Percentiles rank a stretch among this genome's conserved stretches.
These are phyloP conservation scores for Clistopyga incitator DNA, from an alignment of 2,888 invertebrate species.

Conservation along the genomic window DNA sequence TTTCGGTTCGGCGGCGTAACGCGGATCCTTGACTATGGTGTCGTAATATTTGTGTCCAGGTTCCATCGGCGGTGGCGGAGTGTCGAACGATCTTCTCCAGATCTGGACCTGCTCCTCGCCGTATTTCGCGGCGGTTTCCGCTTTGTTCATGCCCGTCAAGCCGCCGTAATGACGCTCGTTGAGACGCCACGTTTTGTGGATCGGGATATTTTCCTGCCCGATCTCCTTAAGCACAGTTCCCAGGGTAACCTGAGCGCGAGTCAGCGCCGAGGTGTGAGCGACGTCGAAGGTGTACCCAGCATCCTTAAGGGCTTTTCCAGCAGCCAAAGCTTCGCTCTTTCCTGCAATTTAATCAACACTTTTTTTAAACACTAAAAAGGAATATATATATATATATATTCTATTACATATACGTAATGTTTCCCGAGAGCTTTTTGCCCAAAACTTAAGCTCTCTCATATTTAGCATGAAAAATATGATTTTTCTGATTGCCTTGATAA, in stretches of 20 bases:
- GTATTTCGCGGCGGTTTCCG: conserved; percentile 93
- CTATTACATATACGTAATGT: no score
- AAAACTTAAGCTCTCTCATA: no score
- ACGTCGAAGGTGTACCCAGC: conserved; percentile 91
- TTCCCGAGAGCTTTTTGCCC: no score
- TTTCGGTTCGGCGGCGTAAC: conserved; percentile 90
- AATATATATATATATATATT: no score
- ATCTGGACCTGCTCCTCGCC: conserved; percentile 94
- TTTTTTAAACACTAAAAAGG: no score
- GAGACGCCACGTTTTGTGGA: conserved; percentile 91
- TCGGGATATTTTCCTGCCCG: conserved; percentile 88
- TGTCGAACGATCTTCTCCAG: conserved; percentile 94
- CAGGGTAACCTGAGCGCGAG: conserved; percentile 91
- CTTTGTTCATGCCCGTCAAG: conserved; percentile 93
- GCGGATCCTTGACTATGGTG: conserved; percentile 90
- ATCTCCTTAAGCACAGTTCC: conserved; percentile 89
- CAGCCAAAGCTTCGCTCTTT: conserved; percentile 88
- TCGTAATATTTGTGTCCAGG: conserved; percentile 91
- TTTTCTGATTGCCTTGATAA: no score
- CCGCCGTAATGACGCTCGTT: conserved; percentile 96
- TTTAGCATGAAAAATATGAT: no score
- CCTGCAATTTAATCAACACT: conserved; percentile 83
- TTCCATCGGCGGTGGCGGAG: conserved; percentile 93
- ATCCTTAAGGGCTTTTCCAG: conserved; percentile 90
- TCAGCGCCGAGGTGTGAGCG: conserved; percentile 92